These are phyloP conservation scores for Bufo gargarizans DNA, from an alignment of 2,113 vertebrate genomes.

Conservation along the genomic window DNA sequence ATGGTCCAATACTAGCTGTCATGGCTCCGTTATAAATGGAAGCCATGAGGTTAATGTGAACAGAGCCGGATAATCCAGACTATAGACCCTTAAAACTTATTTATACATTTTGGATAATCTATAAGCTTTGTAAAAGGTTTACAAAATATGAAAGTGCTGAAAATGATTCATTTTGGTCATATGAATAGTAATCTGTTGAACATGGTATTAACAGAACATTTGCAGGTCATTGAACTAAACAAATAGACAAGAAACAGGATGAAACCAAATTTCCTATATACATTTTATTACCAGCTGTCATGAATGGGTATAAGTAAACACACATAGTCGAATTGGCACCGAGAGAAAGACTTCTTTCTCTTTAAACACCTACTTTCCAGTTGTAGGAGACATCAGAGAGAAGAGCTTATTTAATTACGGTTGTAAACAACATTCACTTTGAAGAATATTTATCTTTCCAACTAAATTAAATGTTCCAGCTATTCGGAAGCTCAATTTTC, in stretches of 20 bases:
- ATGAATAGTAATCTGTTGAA: not conserved
- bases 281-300: not conserved
- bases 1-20: not conserved
- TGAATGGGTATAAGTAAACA: slow-evolving; percentile 40
- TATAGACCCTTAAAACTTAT: too few species aligned
- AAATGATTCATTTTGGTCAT: not conserved
- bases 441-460: slow-evolving; percentile 71
- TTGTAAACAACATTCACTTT: slow-evolving; percentile 70
- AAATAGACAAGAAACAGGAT: not conserved
- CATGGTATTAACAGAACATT: not conserved
- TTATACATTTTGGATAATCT: not conserved
- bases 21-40: not conserved
- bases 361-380: slow-evolving; percentile 21
- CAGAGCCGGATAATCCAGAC: too few species aligned
- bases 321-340: slow-evolving; percentile 14
- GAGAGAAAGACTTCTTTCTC: not conserved
- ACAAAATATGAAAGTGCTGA: not conserved
- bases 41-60: not conserved
- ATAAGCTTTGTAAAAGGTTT: not conserved
- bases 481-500: slow-evolving; percentile 73
- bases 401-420: slow-evolving; percentile 73
- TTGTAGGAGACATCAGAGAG: not conserved
- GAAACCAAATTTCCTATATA: not conserved
- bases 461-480: slow-evolving; percentile 79
- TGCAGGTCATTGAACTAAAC: not conserved